Base-by-base conservation (phyloP, 2,888 invertebrate genomes). In the Lampropteryx suffumata region DNA sequence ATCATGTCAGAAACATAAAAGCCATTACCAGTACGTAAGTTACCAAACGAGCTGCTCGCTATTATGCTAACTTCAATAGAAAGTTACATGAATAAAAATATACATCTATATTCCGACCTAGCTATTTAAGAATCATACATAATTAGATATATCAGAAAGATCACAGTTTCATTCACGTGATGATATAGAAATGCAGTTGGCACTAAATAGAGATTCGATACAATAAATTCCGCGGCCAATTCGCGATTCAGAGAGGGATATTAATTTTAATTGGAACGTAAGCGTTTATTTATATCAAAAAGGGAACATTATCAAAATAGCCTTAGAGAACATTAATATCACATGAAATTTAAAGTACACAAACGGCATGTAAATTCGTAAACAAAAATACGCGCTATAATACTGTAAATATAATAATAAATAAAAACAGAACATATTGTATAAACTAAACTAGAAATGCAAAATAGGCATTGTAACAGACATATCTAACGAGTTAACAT, bases 361-460 rank as follows among this genome's bases (percentile, higher is more conserved):
- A 79, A 77, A 80, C 76, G 71, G 78, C 42, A 80, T 67, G 71
- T 81, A 82, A 83, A 78, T 73, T 74, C 78, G 71, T 84, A 80
- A 82, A 84, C 77, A 82, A 83, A 81, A 78, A 84, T 86, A 87
- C 79, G 85, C 80, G 73, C 81, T 79, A 84, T 78, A 79, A 82
- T 78, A 82, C 79, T 77, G 77, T 82, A 82, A 78, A 64, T 60
- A 60, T 57, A 82, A 73, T 75, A 81, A 82, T 87, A 85, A 88
- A 86, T 84, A 86, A 83, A 86, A 84, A 84, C 82, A 79, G 76
- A 82, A 71, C 79, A 76, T 78, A n/a, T n/a, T n/a, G 80, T 84
- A 85, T 77, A 84, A 55, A 82, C 84, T 86, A 85, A 79, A 77
- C 87, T 89, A 89, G 78, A 88, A 89, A 89, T 89, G 89, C 89